Conservation (phyloP, 2,888 invertebrate genomes). For the Metellina segmentata region DNA sequence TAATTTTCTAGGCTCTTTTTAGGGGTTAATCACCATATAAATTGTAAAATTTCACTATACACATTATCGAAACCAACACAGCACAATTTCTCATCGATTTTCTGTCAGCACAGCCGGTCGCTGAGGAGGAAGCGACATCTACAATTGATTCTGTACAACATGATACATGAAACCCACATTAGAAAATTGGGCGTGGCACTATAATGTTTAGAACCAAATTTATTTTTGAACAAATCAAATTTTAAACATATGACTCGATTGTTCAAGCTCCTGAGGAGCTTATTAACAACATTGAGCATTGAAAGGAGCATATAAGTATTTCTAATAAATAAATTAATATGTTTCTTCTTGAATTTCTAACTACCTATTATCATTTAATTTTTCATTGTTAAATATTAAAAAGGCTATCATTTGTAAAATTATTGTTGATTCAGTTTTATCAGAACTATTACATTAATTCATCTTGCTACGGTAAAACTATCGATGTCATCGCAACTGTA, state of each 20-base stretch:
- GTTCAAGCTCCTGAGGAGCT: too few relatives aligned
- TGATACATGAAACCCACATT: slow-evolving; percentile 66
- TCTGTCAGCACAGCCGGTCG: slow-evolving; percentile 76
- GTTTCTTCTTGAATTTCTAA: too few relatives aligned
- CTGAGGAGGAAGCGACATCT: slow-evolving; percentile 74
- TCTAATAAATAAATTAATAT: too few relatives aligned
- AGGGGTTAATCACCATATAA: slow-evolving; percentile 70
- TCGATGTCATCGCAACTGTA: neutral
- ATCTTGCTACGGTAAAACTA: too few relatives aligned
- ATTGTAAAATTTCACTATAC: slow-evolving; percentile 73
- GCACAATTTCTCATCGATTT: slow-evolving; percentile 76
- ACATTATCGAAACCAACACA: slow-evolving; percentile 76
- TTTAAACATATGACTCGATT: too few relatives aligned
- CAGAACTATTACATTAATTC: too few relatives aligned
- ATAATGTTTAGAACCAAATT: slow-evolving; percentile 5
- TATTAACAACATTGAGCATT: too few relatives aligned
- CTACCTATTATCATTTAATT: too few relatives aligned
- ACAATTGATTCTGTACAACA: slow-evolving; percentile 75
- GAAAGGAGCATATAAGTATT: too few relatives aligned
- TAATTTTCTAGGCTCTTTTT: slow-evolving; percentile 55
- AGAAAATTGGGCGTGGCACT: slow-evolving; percentile 61
- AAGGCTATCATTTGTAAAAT: too few relatives aligned
- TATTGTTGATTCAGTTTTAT: too few relatives aligned
- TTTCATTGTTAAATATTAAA: too few relatives aligned
- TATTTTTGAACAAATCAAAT: slow-evolving; percentile 1